Evolutionary conservation across 92 coral and sea anemone genomes (phyloP), one percentile per base, ranked within the genome.

Genomic region (Ricordea florida): DNA sequence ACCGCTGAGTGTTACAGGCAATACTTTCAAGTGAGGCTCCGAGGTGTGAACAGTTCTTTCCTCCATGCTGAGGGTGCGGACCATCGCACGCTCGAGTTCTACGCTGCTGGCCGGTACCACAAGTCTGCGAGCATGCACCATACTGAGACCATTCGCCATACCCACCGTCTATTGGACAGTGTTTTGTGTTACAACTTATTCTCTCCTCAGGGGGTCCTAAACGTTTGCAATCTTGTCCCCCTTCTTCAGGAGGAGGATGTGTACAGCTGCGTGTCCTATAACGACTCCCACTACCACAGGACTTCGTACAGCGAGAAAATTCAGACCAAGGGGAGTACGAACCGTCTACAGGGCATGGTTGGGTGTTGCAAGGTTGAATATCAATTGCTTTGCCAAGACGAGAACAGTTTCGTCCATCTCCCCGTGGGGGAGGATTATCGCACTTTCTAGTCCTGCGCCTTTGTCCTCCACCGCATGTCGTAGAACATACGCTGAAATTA

Each of bases 151-250:
- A 93, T n/a, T 65, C 56, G 7, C 88, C 57, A 57, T 91, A 94
- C 0, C 79, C 88, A 2, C 98, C 98, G 25, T 91, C 75, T 38
- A 94, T 61, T 3, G 98, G 98, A 33, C 98, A 94, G 29, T 60
- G 74, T 5, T 75, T 44, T 10, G 49, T 66, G 52, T 80, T 84
- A 50, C 98, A 94, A 4, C 49, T 18, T 23, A 5, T 59, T 26
- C 66, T 41, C 29, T 88, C 81, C 22, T 10, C 15, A 10, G 61
- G 50, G 20, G 87, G 84, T 10, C 98, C 98, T 3, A 87, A 32
- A 11, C 34, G 76, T 24, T 80, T 49, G 65, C 98, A 94, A 37
- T 77, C 76, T 27, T 38, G 47, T 10, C 98, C 98, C 20, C 89
- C 87, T n/a, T 79, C 67, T 32, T 62, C 58, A 0, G 98, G 98